Conservation (phyloP, 2,888 invertebrate species). For the Platypus cylindrus region DNA sequence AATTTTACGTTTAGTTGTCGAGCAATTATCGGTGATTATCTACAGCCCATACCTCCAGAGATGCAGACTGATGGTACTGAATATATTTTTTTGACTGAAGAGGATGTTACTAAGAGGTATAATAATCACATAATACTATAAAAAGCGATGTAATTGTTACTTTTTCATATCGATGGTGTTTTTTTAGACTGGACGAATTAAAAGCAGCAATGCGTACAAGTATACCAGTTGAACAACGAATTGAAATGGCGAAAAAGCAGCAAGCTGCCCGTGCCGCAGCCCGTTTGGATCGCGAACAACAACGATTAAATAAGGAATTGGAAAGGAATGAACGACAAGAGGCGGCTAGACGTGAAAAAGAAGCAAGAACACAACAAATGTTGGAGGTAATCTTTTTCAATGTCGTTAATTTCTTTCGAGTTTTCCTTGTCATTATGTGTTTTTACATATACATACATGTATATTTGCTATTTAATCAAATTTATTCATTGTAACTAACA, state of each 20-base stretch:
- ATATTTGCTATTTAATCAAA: no score
- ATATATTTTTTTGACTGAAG: conserved; percentile 63
- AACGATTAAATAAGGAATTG: conserved; percentile 51
- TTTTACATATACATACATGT: no score
- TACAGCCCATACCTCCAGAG: conserved; percentile 59
- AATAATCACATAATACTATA: not conserved
- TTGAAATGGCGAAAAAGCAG: conserved; percentile 60
- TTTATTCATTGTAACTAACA: no score
- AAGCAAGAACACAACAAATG: conserved; percentile 71
- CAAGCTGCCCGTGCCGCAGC: conserved; percentile 66
- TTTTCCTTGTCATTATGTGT: no score
- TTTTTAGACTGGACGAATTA: conserved; percentile 50
- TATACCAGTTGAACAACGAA: conserved; percentile 61
- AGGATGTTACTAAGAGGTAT: conserved; percentile 66
- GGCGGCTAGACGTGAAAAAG: conserved; percentile 67
- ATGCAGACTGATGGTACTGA: conserved; percentile 54
- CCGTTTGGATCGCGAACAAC: conserved; percentile 56
- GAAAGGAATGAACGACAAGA: conserved; percentile 76
- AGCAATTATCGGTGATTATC: conserved; percentile 79
- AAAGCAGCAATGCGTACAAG: conserved; percentile 48
- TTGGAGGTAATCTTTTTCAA: no score
- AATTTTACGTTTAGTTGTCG: conserved; percentile 90
- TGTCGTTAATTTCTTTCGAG: no score
- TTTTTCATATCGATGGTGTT: not conserved
- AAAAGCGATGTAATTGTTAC: not conserved